A percentile compares a stretch with the other conserved stretches of the same genome.
phyloP scores from a whole-genome alignment of 92 coral and sea anemone species.

The Palythoa grandis region DNA sequence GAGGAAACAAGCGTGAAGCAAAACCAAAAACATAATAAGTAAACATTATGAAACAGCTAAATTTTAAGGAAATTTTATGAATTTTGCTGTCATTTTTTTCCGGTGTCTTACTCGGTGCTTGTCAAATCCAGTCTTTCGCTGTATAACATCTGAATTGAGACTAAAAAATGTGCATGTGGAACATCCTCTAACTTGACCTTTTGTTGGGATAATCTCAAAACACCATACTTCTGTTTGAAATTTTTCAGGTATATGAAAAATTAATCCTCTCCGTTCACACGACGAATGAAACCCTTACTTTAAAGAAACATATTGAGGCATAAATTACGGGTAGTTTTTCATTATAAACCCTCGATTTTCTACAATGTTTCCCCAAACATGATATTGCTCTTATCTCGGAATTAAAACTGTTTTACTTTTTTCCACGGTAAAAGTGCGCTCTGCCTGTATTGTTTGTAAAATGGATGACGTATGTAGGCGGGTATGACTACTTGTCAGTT shows the following conservation, averaged over 20 bases:
- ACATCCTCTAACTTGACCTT: slow-evolving; percentile 24
- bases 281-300: too few species aligned
- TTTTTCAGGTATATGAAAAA: background rate
- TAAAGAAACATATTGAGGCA: too few species aligned
- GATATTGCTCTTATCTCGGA: slow-evolving; percentile 13
- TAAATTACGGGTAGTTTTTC: background rate
- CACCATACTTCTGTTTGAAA: slow-evolving; percentile 16
- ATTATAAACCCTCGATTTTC: background rate
- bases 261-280: too few species aligned
- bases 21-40: slow-evolving; percentile 15
- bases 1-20: slow-evolving; percentile 19
- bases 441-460: background rate
- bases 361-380: background rate
- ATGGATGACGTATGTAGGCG: slow-evolving; percentile 7
- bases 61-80: background rate
- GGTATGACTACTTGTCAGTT: background rate
- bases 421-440: background rate
- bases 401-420: background rate
- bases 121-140: background rate
- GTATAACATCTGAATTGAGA: background rate
- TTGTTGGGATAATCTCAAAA: slow-evolving; percentile 17
- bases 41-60: background rate
- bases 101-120: background rate
- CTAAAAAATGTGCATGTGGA: background rate
- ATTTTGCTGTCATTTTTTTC: background rate